Evolutionary conservation across 2,113 vertebrate species (phyloP).

Genomic region (Muntiacus muntjak): DNA sequence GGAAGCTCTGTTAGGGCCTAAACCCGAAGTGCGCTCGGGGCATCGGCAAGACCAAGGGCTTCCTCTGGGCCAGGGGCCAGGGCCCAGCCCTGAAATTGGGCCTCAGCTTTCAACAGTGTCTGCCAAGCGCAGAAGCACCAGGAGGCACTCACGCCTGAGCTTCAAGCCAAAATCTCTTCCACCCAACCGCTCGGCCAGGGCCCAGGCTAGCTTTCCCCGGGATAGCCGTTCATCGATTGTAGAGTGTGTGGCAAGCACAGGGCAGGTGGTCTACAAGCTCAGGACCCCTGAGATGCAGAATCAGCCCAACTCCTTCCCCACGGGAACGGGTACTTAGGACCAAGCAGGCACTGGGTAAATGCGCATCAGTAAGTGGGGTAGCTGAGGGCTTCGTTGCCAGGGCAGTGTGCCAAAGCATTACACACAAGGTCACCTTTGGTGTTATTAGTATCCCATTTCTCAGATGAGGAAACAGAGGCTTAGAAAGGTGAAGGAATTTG

Average conservation of each 20-base stretch:
- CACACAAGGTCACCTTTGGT: background rate
- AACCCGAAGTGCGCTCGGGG: background rate
- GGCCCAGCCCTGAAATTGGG: background rate
- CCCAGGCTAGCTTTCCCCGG: background rate
- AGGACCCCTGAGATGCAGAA: background rate
- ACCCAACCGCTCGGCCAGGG: background rate
- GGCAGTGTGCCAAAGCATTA: background rate
- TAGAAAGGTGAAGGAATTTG: background rate
- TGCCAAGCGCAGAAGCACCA: background rate
- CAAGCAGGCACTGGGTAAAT: background rate
- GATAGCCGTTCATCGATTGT: background rate
- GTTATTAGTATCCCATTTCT: background rate
- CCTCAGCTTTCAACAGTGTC: background rate
- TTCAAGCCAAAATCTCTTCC: background rate
- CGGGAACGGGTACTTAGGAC: background rate
- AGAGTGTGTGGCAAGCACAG: background rate
- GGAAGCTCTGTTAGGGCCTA: background rate
- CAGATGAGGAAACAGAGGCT: background rate
- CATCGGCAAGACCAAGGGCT: background rate
- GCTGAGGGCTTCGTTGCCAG: background rate
- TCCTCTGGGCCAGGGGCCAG: background rate
- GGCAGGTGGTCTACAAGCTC: background rate
- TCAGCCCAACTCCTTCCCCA: background rate
- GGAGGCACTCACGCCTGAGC: background rate
- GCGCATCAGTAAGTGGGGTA: fast-evolving